Evolutionary conservation across 1,140 invertebrate species (phyloP).

Genomic region (Drosophila serrata): DNA sequence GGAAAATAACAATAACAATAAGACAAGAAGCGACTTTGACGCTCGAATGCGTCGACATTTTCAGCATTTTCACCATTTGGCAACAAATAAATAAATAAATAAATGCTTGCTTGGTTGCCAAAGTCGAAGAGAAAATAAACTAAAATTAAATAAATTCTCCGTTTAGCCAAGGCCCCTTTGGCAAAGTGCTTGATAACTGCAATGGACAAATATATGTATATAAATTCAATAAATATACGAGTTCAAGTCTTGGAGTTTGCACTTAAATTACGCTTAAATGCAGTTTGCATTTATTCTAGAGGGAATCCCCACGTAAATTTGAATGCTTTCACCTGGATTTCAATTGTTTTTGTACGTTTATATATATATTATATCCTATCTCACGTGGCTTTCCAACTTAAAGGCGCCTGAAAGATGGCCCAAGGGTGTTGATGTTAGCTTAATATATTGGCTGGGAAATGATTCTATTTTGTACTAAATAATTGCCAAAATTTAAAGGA

Average conservation of each 20-base stretch:
- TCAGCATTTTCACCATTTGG: slow-evolving; percentile 34
- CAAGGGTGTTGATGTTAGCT: not conserved
- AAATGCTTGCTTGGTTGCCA: slow-evolving; percentile 5
- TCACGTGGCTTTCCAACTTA: not conserved
- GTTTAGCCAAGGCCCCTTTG: not conserved
- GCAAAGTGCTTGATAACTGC: slow-evolving; percentile 24
- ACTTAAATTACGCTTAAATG: slow-evolving; percentile 20
- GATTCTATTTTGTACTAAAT: not conserved
- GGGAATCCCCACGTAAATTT: not conserved
- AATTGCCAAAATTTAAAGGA: not conserved
- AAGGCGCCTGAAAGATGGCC: slow-evolving; percentile 4
- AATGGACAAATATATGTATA: slow-evolving; percentile 21
- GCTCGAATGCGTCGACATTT: slow-evolving; percentile 56
- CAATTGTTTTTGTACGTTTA: not conserved
- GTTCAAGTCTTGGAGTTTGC: slow-evolving; percentile 9
- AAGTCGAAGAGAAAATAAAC: slow-evolving; percentile 8
- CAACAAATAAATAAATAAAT: slow-evolving; percentile 37
- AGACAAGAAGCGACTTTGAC: slow-evolving; percentile 21
- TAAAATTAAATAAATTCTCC: slow-evolving; percentile 24
- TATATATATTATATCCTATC: not conserved
- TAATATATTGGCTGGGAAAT: not conserved
- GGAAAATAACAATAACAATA: slow-evolving; percentile 30
- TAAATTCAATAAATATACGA: slow-evolving; percentile 42
- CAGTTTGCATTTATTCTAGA: not conserved
- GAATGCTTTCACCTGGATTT: not conserved